Conservation (phyloP, 2,888 invertebrate species). For the Drosophila peninsularis region DNA sequence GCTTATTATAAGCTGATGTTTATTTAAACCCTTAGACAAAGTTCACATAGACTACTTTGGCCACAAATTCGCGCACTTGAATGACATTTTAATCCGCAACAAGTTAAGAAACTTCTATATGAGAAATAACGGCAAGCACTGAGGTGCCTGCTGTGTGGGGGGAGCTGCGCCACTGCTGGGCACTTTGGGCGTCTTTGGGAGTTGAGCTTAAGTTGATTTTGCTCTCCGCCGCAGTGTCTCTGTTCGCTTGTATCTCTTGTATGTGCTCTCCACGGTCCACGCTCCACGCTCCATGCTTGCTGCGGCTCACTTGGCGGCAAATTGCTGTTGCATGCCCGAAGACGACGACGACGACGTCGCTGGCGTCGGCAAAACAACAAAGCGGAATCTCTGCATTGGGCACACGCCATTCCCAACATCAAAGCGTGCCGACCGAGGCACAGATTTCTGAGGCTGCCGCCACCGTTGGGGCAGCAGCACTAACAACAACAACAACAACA, state of each 20-base stretch:
- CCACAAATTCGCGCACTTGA: too few relatives aligned
- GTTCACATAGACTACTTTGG: neutral
- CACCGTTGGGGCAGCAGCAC: slow-evolving; percentile 81
- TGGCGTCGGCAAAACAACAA: slow-evolving; percentile 82
- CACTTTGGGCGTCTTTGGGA: slow-evolving; percentile 30
- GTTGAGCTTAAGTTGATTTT: slow-evolving; percentile 27
- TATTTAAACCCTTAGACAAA: too few relatives aligned
- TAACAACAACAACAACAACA: slow-evolving; percentile 32
- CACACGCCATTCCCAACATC: slow-evolving; percentile 85
- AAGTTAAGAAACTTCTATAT: neutral
- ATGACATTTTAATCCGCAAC: neutral
- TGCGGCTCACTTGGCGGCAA: slow-evolving; percentile 73
- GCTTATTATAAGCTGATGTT: too few relatives aligned
- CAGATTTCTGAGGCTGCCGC: slow-evolving; percentile 84
- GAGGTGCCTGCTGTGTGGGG: slow-evolving; percentile 4
- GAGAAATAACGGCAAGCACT: slow-evolving; percentile 33
- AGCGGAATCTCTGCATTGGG: slow-evolving; percentile 84
- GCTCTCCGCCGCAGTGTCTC: slow-evolving; percentile 14
- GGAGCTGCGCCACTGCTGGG: slow-evolving; percentile 8
- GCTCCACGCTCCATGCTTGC: slow-evolving; percentile 52
- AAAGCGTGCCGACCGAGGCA: slow-evolving; percentile 82
- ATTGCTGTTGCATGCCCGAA: slow-evolving; percentile 74
- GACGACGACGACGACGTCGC: slow-evolving; percentile 48
- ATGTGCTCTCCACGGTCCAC: slow-evolving; percentile 56
- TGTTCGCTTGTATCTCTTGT: slow-evolving; percentile 23